Base-by-base conservation (phyloP, 2,888 invertebrate species). In the Pyralis farinalis region DNA sequence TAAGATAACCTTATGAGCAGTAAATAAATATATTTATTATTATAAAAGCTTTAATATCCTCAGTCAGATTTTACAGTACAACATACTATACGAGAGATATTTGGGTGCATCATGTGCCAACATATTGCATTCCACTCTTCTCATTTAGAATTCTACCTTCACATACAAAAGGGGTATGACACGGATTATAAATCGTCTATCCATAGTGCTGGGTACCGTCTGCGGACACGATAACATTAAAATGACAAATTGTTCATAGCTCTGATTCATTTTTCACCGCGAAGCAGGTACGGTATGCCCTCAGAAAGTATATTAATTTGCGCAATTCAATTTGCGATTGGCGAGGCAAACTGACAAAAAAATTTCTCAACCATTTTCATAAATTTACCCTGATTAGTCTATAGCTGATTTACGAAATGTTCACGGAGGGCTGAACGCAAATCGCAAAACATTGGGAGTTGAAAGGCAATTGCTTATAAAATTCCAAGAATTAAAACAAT, bases 241-340 rank as follows among this genome's bases (percentile, higher is more conserved):
- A 81, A 82, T 82, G 79, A 81, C 79, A 80, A 80, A 81, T 82
- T 63, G 77, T 75, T 67, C 62, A 68, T 69, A 62, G 69, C 72
- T 65, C 63, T 67, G 68, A 73, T 76, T 72, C 73, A 82, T 82
- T 81, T 80, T 80, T 81, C 80, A 79, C 58, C 47, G 49, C 56
- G 66, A 70, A 74, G 66, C 63, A 73, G 68, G 65, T 70, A 63
- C 56, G 60, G n/a, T n/a, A n/a, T n/a, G n/a, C n/a, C 55, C 53
- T 43, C 41, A 47, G 47, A 58, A 58, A 53, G 58, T 63, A 58
- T 68, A 70, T 69, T 71, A 70, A 71, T 73, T 69, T 64, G 55
- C 52, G 48, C 63, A 61, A 71, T 76, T 73, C 67, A 64, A 63
- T 70, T 68, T 34, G 42, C 58, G 52, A 59, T 53, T 62, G 60